These are phyloP conservation scores for Silvanus unidentatus DNA, from an alignment of 2,888 invertebrate genomes.

Conservation along the genomic window DNA sequence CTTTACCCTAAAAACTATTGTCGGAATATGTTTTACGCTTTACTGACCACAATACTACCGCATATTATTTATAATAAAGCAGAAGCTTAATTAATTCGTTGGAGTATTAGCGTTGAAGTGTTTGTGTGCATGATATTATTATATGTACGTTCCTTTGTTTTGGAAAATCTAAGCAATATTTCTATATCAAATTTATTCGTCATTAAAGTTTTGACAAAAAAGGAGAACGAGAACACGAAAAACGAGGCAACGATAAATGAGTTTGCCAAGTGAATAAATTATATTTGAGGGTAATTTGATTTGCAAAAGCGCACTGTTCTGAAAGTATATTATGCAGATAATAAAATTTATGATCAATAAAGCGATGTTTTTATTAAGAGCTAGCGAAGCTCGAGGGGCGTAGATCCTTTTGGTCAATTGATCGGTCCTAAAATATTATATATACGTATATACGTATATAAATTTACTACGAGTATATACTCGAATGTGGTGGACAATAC, in stretches of 20 bases:
- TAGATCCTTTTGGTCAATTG: slow-evolving; percentile 17
- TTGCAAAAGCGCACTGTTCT: slow-evolving; percentile 18
- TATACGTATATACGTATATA: slow-evolving; percentile 4
- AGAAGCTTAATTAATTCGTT: not conserved
- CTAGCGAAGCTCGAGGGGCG: slow-evolving; percentile 16
- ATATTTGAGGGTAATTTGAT: slow-evolving; percentile 16
- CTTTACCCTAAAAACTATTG: not conserved
- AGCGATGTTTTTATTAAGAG: slow-evolving; percentile 24
- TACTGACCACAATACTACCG: not conserved
- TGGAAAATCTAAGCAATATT: not conserved
- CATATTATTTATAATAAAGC: not conserved
- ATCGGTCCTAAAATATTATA: slow-evolving; percentile 11
- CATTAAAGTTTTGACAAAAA: not conserved
- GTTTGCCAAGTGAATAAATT: slow-evolving; percentile 19
- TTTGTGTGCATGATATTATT: not conserved
- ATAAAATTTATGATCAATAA: slow-evolving; percentile 26
- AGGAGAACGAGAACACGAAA: not conserved
- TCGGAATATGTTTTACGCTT: not conserved
- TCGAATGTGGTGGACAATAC: slow-evolving; percentile 23
- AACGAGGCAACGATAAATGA: slow-evolving; percentile 11
- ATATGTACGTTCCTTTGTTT: not conserved
- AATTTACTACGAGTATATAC: not conserved
- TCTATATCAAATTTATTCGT: slow-evolving; percentile 1
- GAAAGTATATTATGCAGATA: slow-evolving; percentile 22
- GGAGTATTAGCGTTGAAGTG: not conserved